Percentiles rank a stretch among this genome's conserved stretches.
phyloP scores from a whole-genome alignment of 2,113 vertebrate species.

The Hiodon alosoides region DNA sequence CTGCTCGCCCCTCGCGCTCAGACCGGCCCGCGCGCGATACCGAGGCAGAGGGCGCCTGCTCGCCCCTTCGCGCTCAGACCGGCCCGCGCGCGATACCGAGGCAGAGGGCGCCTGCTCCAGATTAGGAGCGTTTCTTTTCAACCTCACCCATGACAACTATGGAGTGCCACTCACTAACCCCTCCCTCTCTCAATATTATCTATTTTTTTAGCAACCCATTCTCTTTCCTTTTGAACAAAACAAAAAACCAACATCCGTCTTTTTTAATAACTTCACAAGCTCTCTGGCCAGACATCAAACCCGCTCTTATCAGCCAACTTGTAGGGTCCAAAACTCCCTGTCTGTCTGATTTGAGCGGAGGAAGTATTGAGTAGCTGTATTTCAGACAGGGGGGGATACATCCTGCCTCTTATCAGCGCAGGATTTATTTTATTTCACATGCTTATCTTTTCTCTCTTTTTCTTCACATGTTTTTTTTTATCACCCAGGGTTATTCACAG shows the following conservation, averaged over 20 bases:
- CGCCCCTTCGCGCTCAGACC: neutral
- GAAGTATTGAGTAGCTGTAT: neutral
- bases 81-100: neutral
- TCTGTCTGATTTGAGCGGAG: neutral
- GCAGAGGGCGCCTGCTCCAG: neutral
- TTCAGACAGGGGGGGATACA: neutral
- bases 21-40: no score
- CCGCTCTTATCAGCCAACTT: constrained; percentile 46
- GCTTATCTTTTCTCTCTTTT: constrained; percentile 47
- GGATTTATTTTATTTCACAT: constrained; percentile 39
- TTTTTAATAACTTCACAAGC: constrained; percentile 34
- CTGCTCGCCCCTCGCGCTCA: no score
- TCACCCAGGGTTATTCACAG: constrained; percentile 42
- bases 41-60: neutral
- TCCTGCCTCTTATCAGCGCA: neutral
- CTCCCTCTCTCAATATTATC: neutral
- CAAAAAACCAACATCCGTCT: constrained; percentile 15
- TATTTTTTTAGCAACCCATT: neutral
- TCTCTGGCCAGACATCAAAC: constrained; percentile 42
- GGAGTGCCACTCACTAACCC: neutral
- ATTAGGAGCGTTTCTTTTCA: neutral
- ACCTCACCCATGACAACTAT: constrained; percentile 7
- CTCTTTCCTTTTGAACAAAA: constrained; percentile 1
- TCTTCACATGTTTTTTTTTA: constrained; percentile 42
- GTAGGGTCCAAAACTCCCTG: constrained; percentile 32